Evolutionary conservation across 2,113 vertebrate species (phyloP), one percentile per base, ranked within the genome.

Genomic region (Pristiophorus japonicus): DNA sequence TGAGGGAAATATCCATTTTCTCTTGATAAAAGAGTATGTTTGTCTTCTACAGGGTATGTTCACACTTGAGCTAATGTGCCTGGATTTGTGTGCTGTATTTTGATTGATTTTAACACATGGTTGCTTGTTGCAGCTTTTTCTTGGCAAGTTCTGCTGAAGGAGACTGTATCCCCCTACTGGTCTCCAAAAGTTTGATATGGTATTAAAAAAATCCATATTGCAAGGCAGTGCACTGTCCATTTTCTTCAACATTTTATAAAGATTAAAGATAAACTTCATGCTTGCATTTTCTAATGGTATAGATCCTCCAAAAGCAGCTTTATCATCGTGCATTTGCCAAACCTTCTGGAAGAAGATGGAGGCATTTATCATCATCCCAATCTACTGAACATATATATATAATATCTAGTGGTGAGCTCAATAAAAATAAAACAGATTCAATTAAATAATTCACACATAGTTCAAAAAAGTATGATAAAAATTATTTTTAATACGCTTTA

Each of bases 1-100:
- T 67, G 22, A 24, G 66, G 66, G 42, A 67, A 94, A 70, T 94
- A 51, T 66, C 93, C 12, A n/a, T 94, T 70, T 94, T 51, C 70
- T 73, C 93, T 34, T n/a, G 42, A 67, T 42, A 94, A 70, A 94
- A 51, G 27, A 27, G 30, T 94, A 45, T 94, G 93, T 67, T 94
- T 94, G 24, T 47, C 65, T 70, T 94, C 66, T 94, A 30, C 38
- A 55, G 47, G 24, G 45, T 27, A 90, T 90, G 78, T 81, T 81
- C 38, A 81, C 78, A 81, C 78, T 38, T 42, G 78, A 81, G 55
- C 87, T 67, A 67, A 45, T 47, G 63, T 55, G 87, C 34, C 51
- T 91, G 12, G 67, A 94, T 45, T 70, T 70, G 93, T 94, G 45
- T 94, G 45, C 42, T 94, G 14, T 45, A 1, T 94, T 94, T 94